Percentiles rank a stretch among this genome's conserved stretches.
Conservation (phyloP, 2,113 vertebrate species). For the Beaufortia kweichowensis region DNA sequence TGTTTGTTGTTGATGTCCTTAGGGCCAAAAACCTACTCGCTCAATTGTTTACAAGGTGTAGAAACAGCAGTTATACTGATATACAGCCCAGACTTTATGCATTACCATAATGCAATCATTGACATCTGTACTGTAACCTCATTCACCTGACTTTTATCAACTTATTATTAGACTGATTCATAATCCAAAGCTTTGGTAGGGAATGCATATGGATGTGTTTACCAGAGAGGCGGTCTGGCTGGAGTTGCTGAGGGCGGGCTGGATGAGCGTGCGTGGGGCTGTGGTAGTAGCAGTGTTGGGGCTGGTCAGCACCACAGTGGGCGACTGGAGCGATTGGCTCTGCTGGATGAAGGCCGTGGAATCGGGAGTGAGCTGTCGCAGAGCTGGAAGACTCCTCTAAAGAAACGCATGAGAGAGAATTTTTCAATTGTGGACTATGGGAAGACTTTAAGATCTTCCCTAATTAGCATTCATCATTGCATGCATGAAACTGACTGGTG, state of each 20-base stretch:
- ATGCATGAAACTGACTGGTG: no score
- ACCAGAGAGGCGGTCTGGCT: constrained; percentile 83
- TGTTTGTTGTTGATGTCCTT: no score
- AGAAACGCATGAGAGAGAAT: constrained; percentile 20
- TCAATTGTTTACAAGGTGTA: no score
- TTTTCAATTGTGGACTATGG: background rate
- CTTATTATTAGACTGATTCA: no score
- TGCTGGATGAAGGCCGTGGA: constrained; percentile 95
- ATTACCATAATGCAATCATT: constrained; percentile 3
- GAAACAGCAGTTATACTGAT: no score
- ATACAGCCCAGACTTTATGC: constrained; percentile 2
- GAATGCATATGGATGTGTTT: constrained; percentile 37
- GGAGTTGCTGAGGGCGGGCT: constrained; percentile 83
- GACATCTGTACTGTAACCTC: background rate
- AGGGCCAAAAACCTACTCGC: no score
- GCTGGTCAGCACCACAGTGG: constrained; percentile 76
- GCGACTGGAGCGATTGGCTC: constrained; percentile 84
- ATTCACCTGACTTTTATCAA: background rate
- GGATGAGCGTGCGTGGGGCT: constrained; percentile 83
- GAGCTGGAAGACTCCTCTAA: constrained; percentile 94
- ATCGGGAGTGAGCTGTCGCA: constrained; percentile 95
- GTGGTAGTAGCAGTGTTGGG: constrained; percentile 60
- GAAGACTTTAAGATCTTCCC: background rate
- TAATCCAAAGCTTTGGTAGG: background rate
- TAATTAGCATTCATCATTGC: no score